phyloP scores from a whole-genome alignment of 2,797 vertebrate species.

The Ispidina picta region DNA sequence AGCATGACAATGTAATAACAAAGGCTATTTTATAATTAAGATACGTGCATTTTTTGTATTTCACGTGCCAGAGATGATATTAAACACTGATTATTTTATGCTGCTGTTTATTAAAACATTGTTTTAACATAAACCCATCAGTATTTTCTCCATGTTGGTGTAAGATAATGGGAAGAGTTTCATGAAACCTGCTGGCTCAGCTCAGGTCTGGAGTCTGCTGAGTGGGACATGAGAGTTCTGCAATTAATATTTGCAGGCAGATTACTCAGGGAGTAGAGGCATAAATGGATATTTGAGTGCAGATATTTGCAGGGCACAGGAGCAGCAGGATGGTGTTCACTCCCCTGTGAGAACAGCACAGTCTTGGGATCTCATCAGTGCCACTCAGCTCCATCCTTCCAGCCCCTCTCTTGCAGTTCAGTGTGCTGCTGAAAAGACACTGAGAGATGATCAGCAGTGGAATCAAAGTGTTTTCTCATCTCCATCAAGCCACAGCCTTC shows the following conservation, averaged over 20 bases:
- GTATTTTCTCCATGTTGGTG: constrained; percentile 46
- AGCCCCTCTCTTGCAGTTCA: neutral
- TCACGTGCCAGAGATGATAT: constrained; percentile 79
- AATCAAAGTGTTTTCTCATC: neutral
- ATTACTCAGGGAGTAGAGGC: neutral
- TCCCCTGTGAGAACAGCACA: neutral
- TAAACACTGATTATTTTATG: constrained; percentile 83
- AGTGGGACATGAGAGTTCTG: neutral
- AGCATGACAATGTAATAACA: constrained; percentile 76
- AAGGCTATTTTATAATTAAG: constrained; percentile 75
- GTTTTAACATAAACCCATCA: constrained; percentile 29
- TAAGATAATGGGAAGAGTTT: neutral
- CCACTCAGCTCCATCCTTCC: fast-evolving
- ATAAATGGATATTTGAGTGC: neutral
- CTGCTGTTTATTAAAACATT: constrained; percentile 81
- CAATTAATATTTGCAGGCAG: neutral
- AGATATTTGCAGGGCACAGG: neutral
- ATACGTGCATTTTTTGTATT: constrained; percentile 77
- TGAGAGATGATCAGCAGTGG: fast-evolving
- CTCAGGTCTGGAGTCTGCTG: neutral
- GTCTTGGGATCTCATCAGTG: neutral
- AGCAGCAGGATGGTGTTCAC: neutral
- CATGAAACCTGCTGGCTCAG: neutral
- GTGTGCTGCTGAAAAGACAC: neutral
- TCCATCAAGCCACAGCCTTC: neutral